Conservation (phyloP, 2,888 invertebrate genomes). For the Dynastes maya region DNA sequence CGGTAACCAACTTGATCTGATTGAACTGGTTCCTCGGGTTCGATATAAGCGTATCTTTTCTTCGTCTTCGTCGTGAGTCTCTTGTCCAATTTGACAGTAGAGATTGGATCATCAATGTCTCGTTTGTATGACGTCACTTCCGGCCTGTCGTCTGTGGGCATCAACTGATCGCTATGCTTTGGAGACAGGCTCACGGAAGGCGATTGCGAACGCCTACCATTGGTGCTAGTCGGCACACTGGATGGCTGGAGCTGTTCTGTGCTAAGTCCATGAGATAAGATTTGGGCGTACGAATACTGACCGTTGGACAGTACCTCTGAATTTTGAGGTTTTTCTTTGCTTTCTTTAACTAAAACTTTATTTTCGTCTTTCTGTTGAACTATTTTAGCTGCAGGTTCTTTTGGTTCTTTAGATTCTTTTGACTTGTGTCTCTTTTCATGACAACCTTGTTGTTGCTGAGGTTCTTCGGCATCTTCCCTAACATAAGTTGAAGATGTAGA, state of each 20-base stretch:
- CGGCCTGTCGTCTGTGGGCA: constrained; percentile 62
- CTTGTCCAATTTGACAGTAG: constrained; percentile 60
- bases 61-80: constrained; percentile 61
- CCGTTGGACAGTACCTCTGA: constrained; percentile 6
- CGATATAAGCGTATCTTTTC: constrained; percentile 63
- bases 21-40: constrained; percentile 58
- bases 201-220: constrained; percentile 59
- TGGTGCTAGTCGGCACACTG: constrained; percentile 65
- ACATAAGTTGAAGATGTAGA: constrained; percentile 6
- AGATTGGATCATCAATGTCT: constrained; percentile 57
- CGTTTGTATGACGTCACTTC: constrained; percentile 58
- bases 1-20: constrained; percentile 55
- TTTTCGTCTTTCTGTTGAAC: background rate
- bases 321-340: constrained; percentile 34
- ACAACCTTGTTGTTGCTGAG: constrained; percentile 53
- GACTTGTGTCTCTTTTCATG: constrained; percentile 59
- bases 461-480: constrained; percentile 16
- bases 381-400: background rate
- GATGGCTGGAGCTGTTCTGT: constrained; percentile 74
- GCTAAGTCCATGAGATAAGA: constrained; percentile 78
- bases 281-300: constrained; percentile 80
- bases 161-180: constrained; percentile 58
- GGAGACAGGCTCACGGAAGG: constrained; percentile 62
- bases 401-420: constrained; percentile 18
- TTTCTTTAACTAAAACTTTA: background rate